Base-by-base conservation (phyloP, 2,888 invertebrate genomes). In the Ochropleura leucogaster region DNA sequence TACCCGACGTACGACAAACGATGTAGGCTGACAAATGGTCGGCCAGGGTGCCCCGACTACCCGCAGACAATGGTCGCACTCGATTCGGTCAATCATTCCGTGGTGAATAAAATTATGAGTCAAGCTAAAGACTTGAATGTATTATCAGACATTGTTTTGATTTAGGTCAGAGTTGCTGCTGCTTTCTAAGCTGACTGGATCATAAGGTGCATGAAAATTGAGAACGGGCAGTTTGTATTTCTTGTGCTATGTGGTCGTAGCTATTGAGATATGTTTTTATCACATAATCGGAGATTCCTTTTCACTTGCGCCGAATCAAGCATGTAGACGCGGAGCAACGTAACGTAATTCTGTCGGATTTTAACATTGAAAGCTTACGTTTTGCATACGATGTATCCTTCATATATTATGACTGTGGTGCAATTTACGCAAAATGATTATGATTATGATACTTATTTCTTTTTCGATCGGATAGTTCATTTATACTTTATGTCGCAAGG, bases 1-100 rank as follows among this genome's bases (percentile, higher is more conserved):
- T 89, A 84, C 78, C 87, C 85, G 87, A 88, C 89, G 81, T 78
- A 81, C 83, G 87, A 89, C 88, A 85, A 89, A 88, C 88, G 89
- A 88, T 86, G 88, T 83, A 79, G 86, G 81, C 85, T 88, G 88
- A 88, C 87, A 88, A 88, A 88, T 88, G 86, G 84, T 83, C 78
- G 85, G 85, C 85, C 88, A 84, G 88, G 88, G 88, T 85, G 88
- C 82, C 82, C 59, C 77, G 87, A 84, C 86, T 87, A 85, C 85
- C 88, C 88, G 83, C 87, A 88, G 87, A 88, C 88, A 88, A 88
- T 88, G 83, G 86, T 82, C 85, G 80, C 77, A 82, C 78, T 85
- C 85, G 85, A 87, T 82, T 71, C 87, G 87, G 80, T 87, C 87
- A 80, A 88, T 88, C 88, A 87, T 88, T 87, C 79, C 42, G 69